A percentile compares a stretch with the other conserved stretches of the same genome.
These are phyloP conservation scores for Toxotes jaculatrix DNA, from an alignment of 2,113 vertebrate genomes.

Conservation along the genomic window DNA sequence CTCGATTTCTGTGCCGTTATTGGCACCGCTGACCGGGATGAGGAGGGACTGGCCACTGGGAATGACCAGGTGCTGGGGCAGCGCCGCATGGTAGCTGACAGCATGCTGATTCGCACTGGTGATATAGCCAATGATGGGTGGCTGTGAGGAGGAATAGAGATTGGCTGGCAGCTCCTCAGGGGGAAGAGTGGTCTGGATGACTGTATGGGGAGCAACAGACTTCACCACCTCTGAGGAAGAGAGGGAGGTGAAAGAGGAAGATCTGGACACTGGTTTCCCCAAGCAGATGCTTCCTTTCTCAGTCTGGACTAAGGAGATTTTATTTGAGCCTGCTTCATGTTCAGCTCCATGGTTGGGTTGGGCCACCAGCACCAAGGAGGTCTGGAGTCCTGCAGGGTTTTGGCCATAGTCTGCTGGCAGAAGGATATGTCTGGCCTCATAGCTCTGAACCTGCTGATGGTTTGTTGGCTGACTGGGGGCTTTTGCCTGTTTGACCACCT, in stretches of 20 bases:
- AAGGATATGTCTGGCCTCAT: slow-evolving; percentile 93
- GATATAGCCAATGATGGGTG: slow-evolving; percentile 96
- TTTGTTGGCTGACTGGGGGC: slow-evolving; percentile 78
- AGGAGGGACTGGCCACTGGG: slow-evolving; percentile 94
- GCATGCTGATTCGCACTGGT: slow-evolving; percentile 85
- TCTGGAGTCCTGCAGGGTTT: slow-evolving; percentile 90
- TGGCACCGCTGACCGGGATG: slow-evolving; percentile 89
- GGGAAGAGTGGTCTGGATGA: slow-evolving; percentile 93
- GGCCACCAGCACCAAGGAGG: slow-evolving; percentile 94
- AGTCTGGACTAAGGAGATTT: slow-evolving; percentile 87
- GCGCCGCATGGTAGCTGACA: slow-evolving; percentile 89
- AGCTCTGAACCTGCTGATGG: slow-evolving; percentile 89
- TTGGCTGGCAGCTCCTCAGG: slow-evolving; percentile 90
- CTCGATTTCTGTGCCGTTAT: slow-evolving; percentile 83
- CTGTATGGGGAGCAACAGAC: slow-evolving; percentile 88
- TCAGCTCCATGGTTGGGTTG: slow-evolving; percentile 87
- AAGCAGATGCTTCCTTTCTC: slow-evolving; percentile 90
- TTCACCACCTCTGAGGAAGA: slow-evolving; percentile 89
- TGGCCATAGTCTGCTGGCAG: slow-evolving; percentile 90
- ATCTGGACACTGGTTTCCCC: slow-evolving; percentile 88
- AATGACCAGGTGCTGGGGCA: slow-evolving; percentile 96
- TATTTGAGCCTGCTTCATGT: slow-evolving; percentile 86
- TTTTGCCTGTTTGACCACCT: slow-evolving; percentile 86
- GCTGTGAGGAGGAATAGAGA: slow-evolving; percentile 92
- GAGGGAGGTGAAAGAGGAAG: slow-evolving; percentile 80